Evolutionary conservation across 2,888 invertebrate species (phyloP).

Genomic region (Scaptomyza reducta): DNA sequence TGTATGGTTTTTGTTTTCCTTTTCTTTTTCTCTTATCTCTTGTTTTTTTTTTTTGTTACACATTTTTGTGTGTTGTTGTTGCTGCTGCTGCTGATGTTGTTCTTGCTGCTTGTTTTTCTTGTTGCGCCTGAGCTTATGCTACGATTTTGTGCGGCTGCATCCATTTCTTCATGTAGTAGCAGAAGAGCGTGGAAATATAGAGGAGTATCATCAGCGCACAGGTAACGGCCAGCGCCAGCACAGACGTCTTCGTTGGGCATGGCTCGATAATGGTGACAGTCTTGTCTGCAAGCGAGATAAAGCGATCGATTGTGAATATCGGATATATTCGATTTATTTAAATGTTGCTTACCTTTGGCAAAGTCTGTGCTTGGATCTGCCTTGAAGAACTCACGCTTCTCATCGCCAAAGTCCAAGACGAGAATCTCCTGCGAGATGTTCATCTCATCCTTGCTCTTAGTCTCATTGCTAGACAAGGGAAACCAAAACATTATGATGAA

Average conservation of each 20-base stretch:
- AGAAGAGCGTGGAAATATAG: constrained; percentile 95
- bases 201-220: constrained; percentile 94
- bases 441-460: constrained; percentile 88
- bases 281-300: constrained; percentile 87
- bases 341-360: constrained; percentile 87
- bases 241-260: constrained; percentile 95
- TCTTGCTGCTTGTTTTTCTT: neutral
- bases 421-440: constrained; percentile 97
- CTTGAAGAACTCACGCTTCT: constrained; percentile 92
- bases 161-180: constrained; percentile 97
- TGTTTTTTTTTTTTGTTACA: constrained; percentile 18
- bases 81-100: constrained; percentile 15
- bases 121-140: constrained; percentile 85
- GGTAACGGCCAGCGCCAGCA: constrained; percentile 95
- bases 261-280: constrained; percentile 95
- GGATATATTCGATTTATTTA: neutral
- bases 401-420: constrained; percentile 96
- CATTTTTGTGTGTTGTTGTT: constrained; percentile 16
- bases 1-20: constrained; percentile 64
- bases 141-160: constrained; percentile 93
- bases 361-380: constrained; percentile 91
- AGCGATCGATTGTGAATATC: neutral
- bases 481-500: neutral
- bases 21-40: constrained; percentile 34
- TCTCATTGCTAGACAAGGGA: constrained; percentile 85